Evolutionary conservation across 2,113 vertebrate genomes (phyloP).

Genomic region (Murina feae): DNA sequence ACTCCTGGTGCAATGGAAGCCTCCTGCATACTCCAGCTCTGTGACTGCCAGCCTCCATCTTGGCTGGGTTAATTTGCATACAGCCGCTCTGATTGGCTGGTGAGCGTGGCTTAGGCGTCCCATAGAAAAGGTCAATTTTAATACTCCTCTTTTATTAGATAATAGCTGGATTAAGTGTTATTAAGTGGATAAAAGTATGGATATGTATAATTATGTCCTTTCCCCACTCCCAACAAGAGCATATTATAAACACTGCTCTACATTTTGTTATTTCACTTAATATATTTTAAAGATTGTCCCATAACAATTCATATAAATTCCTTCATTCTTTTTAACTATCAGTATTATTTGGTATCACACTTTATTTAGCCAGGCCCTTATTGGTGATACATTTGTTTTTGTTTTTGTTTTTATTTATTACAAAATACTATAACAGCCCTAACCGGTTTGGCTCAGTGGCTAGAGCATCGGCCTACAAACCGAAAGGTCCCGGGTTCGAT

Average conservation of each 20-base stretch:
- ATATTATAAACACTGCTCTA: not conserved
- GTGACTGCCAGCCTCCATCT: no score
- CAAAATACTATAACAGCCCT: no score
- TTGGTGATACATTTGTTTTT: not conserved
- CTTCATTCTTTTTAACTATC: not conserved
- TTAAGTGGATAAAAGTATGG: not conserved
- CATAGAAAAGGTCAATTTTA: no score
- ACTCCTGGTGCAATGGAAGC: no score
- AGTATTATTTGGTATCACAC: not conserved
- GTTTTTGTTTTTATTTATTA: not conserved
- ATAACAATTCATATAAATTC: not conserved
- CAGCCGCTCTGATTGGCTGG: no score
- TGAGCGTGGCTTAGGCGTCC: no score
- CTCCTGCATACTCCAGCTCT: no score
- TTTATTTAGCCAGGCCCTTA: not conserved
- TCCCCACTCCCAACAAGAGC: not conserved
- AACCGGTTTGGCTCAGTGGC: no score
- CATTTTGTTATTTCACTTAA: not conserved
- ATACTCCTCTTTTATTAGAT: no score
- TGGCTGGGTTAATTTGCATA: no score
- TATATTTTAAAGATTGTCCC: not conserved
- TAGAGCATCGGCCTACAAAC: no score
- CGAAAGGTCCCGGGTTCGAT: no score
- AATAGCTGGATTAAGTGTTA: not conserved
- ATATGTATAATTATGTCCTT: not conserved